phyloP scores from a whole-genome alignment of 2,797 vertebrate species.

The Hoplostethus atlanticus region DNA sequence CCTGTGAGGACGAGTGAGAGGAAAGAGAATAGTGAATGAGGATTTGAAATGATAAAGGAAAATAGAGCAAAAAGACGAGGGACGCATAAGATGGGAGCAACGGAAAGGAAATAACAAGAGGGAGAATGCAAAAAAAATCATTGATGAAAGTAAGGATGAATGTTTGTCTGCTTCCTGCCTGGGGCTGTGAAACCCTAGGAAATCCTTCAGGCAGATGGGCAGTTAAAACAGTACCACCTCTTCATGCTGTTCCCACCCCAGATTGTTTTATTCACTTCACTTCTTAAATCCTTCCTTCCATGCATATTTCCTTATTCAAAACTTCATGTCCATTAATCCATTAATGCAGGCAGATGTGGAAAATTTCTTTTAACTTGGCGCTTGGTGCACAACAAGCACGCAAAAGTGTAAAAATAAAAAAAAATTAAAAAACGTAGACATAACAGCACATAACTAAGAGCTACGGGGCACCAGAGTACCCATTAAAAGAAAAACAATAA shows the following conservation, averaged over 20 bases:
- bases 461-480: constrained; percentile 14
- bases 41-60: constrained; percentile 40
- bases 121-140: constrained; percentile 41
- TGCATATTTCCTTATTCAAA: constrained; percentile 42
- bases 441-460: not conserved
- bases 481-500: constrained; percentile 22
- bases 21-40: constrained; percentile 64
- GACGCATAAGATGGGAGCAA: constrained; percentile 42
- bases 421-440: not conserved
- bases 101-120: constrained; percentile 43
- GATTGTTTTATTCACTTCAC: constrained; percentile 41
- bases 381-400: not conserved
- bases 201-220: constrained; percentile 54
- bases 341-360: constrained; percentile 20
- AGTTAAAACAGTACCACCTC: constrained; percentile 49
- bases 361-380: constrained; percentile 21
- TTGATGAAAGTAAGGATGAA: constrained; percentile 56
- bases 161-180: constrained; percentile 52
- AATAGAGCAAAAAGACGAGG: constrained; percentile 54
- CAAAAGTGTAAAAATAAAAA: constrained; percentile 22
- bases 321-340: constrained; percentile 10
- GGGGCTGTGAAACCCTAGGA: constrained; percentile 46
- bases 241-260: constrained; percentile 44
- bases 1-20: constrained; percentile 13
- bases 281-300: constrained; percentile 24